phyloP scores from a whole-genome alignment of 2,797 vertebrate genomes.

The Calcarius lapponicus region DNA sequence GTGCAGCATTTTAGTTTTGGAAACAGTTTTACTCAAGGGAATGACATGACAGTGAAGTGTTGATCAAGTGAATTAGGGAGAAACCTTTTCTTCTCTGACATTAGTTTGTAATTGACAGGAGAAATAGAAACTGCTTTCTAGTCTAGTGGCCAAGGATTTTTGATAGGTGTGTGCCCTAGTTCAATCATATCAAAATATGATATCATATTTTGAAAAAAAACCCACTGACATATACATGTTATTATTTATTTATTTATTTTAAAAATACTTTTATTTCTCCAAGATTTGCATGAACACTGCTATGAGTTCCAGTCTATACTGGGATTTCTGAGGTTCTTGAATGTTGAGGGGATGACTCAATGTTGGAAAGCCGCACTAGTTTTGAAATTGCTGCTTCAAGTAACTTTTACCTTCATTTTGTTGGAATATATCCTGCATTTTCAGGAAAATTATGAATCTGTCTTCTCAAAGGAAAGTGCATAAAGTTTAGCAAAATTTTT shows the following conservation, averaged over 20 bases:
- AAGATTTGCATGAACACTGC: neutral
- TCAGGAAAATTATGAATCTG: neutral
- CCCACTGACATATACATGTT: accelerated
- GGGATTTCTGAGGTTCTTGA: neutral
- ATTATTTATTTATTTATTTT: neutral
- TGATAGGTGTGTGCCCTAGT: neutral
- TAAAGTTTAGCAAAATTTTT: neutral
- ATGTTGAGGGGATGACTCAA: neutral
- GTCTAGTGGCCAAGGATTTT: neutral
- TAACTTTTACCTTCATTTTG: neutral
- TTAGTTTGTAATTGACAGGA: neutral
- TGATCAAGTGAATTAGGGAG: neutral
- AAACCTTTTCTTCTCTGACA: neutral
- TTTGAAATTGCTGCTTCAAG: neutral
- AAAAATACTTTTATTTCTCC: neutral
- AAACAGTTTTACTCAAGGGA: neutral
- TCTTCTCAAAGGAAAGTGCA: neutral
- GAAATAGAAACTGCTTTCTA: neutral
- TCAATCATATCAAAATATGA: neutral
- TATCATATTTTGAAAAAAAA: neutral
- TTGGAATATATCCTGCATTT: neutral
- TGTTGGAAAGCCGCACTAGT: neutral
- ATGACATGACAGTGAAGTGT: neutral
- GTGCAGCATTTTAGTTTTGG: neutral
- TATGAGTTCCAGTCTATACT: accelerated